Evolutionary conservation across 2,888 invertebrate species (phyloP), one percentile per base, ranked within the genome.

Genomic region (Blomia tropicalis): DNA sequence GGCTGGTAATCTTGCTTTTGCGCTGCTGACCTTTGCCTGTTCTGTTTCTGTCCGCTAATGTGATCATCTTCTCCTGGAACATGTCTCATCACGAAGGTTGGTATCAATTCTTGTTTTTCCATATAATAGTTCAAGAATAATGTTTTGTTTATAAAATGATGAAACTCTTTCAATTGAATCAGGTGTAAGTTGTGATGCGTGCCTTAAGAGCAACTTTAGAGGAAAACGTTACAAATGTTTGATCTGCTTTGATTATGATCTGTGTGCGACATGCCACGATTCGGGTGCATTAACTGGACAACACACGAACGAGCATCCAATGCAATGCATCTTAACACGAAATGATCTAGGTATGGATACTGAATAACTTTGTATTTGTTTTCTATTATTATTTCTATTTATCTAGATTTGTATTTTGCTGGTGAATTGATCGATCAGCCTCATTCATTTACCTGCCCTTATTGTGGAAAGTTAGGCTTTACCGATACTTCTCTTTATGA

Each of bases 131-230:
- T n/a, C n/a, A n/a, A n/a, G n/a, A n/a, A n/a, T n/a, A 22, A 29
- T 44, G 56, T 43, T 17, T 61, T 61, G 14, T 51, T 51, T n/a
- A 3, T 2, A 17, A 3, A 5, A 25, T 51, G 2, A 17, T 51
- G 14, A 4, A 27, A n/a, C n/a, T 51, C 7, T 51, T 7, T 51
- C 22, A 2, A 2, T 25, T 51, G n/a, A n/a, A n/a, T 2, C 75
- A 91, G 96, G 95, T 80, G 95, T 96, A 75, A 95, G 93, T 82
- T 96, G 96, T 83, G 96, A 96, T 84, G 89, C 91, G 74, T 96
- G 96, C 82, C 82, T 91, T 77, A 91, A 90, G 80, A 88, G 87
- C 75, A 93, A 95, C 78, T 96, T 96, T 77, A 82, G 87, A 77
- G 95, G 95, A 72, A 84, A 90, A 75, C 84, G 96, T 72, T 98